Evolutionary conservation across 2,113 vertebrate genomes (phyloP), one percentile per base, ranked within the genome.

Genomic region (Calyptomena viridis): DNA sequence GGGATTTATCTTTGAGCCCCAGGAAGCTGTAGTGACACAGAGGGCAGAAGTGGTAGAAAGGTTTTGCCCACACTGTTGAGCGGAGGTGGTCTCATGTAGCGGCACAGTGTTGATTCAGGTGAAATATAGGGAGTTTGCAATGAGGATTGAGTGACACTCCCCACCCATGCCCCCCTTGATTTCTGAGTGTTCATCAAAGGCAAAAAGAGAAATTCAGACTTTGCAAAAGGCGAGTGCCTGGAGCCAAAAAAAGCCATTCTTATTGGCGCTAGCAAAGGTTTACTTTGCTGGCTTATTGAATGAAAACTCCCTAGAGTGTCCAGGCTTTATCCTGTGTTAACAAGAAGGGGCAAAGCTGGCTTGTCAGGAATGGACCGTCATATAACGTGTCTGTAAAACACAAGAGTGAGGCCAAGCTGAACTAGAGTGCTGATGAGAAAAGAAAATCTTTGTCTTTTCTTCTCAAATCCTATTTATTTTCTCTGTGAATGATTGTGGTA

Each of bases 291-390:
- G 71, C 75, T 96, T 96, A 94, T 93, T 89, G 96, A 96, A 96
- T 95, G 89, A 93, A 91, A 97, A 90, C 84, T 98, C 95, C 94
- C 94, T 55, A 64, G 93, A 87, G 85, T 91, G 56, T 90, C 78
- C 73, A n/a, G 89, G 69, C 92, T 96, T 96, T 96, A 94, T 95
- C 62, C 56, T 75, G 31, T 79, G 64, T 97, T 96, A 97, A 94
- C 47, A 93, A 92, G 88, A 89, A 69, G 88, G 91, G 81, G 73
- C 87, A 75, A 46, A 90, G 84, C 67, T 84, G 93, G 50, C 67
- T 84, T 85, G 77, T 95, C 4, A 37, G 78, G 75, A 90, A 20
- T 6, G 44, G 59, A 53, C 58, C 2, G 1, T 63, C 1, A 2
- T 77, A 47, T 58, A 88, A 56, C 0, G 0, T 59, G 60, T 47